phyloP scores from a whole-genome alignment of 1,140 invertebrate genomes.

The Drosophila tani region DNA sequence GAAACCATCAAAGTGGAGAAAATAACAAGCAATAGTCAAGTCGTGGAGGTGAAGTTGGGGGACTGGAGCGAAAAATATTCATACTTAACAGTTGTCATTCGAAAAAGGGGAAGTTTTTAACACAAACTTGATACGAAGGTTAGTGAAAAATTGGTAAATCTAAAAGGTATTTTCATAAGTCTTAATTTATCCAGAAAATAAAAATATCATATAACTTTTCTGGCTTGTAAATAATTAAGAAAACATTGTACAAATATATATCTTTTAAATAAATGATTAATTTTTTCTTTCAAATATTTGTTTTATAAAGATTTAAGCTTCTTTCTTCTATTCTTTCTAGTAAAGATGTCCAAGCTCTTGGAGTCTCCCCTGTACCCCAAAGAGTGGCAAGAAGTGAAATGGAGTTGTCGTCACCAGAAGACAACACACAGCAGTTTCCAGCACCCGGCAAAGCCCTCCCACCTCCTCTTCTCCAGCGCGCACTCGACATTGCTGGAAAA shows the following conservation, averaged over 20 bases:
- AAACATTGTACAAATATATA: not conserved
- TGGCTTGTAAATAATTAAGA: not conserved
- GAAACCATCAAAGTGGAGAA: constrained; percentile 36
- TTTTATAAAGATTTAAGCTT: too few species aligned
- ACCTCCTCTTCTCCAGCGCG: not conserved
- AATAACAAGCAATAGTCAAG: constrained; percentile 18
- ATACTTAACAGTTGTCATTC: not conserved
- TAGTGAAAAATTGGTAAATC: too few species aligned
- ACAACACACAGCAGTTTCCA: constrained; percentile 16
- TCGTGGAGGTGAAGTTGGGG: not conserved
- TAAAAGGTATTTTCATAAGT: not conserved
- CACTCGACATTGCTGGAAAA: constrained; percentile 36
- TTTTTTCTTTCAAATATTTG: too few species aligned
- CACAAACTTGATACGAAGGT: too few species aligned
- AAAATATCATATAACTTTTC: not conserved
- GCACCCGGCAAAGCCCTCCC: not conserved
- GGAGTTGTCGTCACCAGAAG: constrained; percentile 37
- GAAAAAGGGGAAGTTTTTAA: not conserved
- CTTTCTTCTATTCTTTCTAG: not conserved
- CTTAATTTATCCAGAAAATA: not conserved
- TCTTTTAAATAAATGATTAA: not conserved
- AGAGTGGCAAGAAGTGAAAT: constrained; percentile 23
- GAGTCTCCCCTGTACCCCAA: constrained; percentile 11
- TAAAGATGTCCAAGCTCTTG: not conserved
- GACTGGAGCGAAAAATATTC: not conserved